A percentile compares a stretch with the other conserved stretches of the same genome.
phyloP scores from a whole-genome alignment of 1,140 invertebrate genomes.

The Harpegnathos saltator region DNA sequence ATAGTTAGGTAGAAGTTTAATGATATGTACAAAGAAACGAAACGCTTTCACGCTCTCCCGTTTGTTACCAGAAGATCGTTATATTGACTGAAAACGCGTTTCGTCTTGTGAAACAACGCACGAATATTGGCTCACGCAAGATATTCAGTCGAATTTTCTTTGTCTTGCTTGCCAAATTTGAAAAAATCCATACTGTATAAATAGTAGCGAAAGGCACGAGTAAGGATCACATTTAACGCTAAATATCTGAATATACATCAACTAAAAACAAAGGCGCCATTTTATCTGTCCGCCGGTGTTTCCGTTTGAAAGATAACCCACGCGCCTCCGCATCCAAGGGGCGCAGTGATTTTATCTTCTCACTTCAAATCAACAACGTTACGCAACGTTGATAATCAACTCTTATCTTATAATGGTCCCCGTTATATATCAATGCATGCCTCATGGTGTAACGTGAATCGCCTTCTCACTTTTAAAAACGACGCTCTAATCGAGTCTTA shows the following conservation, averaged over 20 bases:
- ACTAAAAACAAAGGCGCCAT: background rate
- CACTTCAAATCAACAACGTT: background rate
- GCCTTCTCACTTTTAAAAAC: slow-evolving; percentile 70
- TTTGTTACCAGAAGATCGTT: background rate
- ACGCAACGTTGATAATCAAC: background rate
- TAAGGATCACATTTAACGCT: background rate
- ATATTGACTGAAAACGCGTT: background rate
- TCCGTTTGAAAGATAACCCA: background rate
- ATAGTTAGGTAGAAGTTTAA: too few relatives aligned
- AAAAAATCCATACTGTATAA: background rate
- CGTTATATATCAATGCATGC: slow-evolving; percentile 38
- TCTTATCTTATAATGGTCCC: slow-evolving; percentile 53
- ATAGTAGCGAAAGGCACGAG: background rate
- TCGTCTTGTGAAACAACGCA: background rate
- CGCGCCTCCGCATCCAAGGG: background rate
- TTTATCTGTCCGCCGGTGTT: background rate
- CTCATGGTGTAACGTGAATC: slow-evolving; percentile 80
- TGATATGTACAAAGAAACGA: slow-evolving; percentile 4
- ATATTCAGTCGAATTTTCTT: slow-evolving; percentile 15
- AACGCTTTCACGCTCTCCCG: too few relatives aligned
- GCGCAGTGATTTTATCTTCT: slow-evolving; percentile 13
- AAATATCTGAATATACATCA: background rate
- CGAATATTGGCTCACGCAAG: slow-evolving; percentile 4
- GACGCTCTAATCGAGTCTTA: slow-evolving; percentile 24
- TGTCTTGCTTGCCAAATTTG: background rate